Conservation (phyloP, 2,113 vertebrate species). For the Cardinalis cardinalis region DNA sequence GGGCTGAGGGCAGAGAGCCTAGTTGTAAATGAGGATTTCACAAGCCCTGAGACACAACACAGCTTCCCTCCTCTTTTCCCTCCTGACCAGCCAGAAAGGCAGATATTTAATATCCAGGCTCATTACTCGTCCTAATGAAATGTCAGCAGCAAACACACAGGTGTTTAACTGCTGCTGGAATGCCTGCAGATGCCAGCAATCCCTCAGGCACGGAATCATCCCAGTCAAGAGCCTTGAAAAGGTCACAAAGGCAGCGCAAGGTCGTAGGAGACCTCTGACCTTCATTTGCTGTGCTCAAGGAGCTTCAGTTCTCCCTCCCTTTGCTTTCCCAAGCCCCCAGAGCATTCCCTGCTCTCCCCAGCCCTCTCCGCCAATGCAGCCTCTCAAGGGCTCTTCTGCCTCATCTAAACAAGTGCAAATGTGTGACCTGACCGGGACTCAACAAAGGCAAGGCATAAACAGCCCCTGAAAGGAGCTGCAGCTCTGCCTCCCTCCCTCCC, state of each 20-base stretch:
- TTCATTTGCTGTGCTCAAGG: neutral
- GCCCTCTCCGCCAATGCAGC: neutral
- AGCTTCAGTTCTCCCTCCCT: neutral
- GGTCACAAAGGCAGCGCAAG: slow-evolving; percentile 6
- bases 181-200: neutral
- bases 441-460: neutral
- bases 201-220: slow-evolving; percentile 39
- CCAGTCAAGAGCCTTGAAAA: slow-evolving; percentile 32
- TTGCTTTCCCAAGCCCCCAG: neutral
- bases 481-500: neutral
- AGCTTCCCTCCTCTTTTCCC: neutral
- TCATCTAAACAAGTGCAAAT: slow-evolving; percentile 46
- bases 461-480: slow-evolving; percentile 20
- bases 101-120: slow-evolving; percentile 14
- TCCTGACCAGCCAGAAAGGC: neutral
- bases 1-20: neutral
- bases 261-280: slow-evolving; percentile 38
- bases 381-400: slow-evolving; percentile 26
- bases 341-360: neutral
- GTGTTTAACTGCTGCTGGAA: slow-evolving; percentile 36
- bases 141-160: slow-evolving; percentile 30
- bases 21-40: neutral
- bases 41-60: accelerated
- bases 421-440: slow-evolving; percentile 15
- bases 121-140: slow-evolving; percentile 37